Evolutionary conservation across 1,140 invertebrate genomes (phyloP).

Genomic region (Mylabris phalerata): DNA sequence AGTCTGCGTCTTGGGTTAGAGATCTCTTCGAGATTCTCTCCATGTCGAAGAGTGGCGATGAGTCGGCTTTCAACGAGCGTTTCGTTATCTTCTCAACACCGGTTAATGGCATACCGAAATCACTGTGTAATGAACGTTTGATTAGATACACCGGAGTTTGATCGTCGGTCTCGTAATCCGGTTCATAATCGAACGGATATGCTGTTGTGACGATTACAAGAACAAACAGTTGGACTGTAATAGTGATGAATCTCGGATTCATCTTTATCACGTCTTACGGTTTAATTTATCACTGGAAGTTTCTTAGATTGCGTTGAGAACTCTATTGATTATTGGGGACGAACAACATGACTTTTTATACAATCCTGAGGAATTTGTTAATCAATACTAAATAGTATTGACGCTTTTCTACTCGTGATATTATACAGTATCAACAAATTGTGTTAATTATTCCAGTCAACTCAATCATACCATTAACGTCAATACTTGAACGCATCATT

Average conservation of each 20-base stretch:
- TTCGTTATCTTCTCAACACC: constrained; percentile 7
- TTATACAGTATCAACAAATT: constrained; percentile 1
- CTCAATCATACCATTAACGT: constrained; percentile 4
- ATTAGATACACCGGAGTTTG: background rate
- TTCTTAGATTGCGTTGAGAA: background rate
- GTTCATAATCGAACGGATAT: background rate
- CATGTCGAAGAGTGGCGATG: background rate
- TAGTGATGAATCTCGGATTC: background rate
- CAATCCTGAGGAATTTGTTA: background rate
- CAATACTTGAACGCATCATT: constrained; percentile 1
- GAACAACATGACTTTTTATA: constrained; percentile 1
- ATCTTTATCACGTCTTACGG: constrained; percentile 2
- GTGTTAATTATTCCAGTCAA: constrained; percentile 7
- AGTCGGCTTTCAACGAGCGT: constrained; percentile 1
- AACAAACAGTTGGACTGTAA: background rate
- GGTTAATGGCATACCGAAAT: background rate
- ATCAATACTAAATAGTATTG: constrained; percentile 11
- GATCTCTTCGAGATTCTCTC: constrained; percentile 6
- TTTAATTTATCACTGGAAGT: background rate
- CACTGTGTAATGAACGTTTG: constrained; percentile 1
- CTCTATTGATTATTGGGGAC: constrained; percentile 5
- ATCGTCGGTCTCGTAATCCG: background rate
- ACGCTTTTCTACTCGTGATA: constrained; percentile 10
- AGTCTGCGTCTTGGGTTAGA: background rate
- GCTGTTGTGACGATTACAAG: background rate